Evolutionary conservation across 2,113 vertebrate species (phyloP).

Genomic region (Pogona vitticeps): DNA sequence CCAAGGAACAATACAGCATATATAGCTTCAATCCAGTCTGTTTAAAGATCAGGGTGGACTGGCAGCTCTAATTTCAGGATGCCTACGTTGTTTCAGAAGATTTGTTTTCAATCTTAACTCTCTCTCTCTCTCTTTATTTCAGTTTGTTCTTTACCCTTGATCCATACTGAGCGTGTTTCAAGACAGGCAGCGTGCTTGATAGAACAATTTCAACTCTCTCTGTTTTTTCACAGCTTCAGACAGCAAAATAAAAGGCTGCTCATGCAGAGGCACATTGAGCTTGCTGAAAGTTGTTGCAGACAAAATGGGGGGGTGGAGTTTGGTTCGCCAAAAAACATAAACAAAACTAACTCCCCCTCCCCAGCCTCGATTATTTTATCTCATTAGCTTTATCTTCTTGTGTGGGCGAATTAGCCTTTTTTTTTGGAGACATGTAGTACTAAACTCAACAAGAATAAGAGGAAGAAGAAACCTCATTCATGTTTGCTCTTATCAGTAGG

Average conservation of each 20-base stretch:
- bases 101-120: neutral
- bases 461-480: neutral
- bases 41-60: neutral
- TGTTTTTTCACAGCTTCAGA: slow-evolving; percentile 13
- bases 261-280: neutral
- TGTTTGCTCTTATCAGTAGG: slow-evolving; percentile 19
- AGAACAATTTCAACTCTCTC: slow-evolving; percentile 29
- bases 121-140: slow-evolving; percentile 8
- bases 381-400: slow-evolving; percentile 8
- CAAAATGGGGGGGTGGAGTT: neutral
- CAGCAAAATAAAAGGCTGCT: slow-evolving; percentile 8
- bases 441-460: slow-evolving; percentile 7
- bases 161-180: slow-evolving; percentile 5
- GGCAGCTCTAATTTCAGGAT: neutral
- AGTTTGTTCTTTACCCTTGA: neutral
- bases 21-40: neutral
- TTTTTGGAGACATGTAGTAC: neutral
- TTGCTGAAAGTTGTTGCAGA: neutral
- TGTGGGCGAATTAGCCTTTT: neutral
- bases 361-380: slow-evolving; percentile 21
- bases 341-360: neutral
- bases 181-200: slow-evolving; percentile 7
- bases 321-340: too few relatives aligned
- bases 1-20: neutral
- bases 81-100: neutral